These are phyloP conservation scores for Pharmacophagus antenor DNA, from an alignment of 2,888 invertebrate genomes.

Conservation along the genomic window DNA sequence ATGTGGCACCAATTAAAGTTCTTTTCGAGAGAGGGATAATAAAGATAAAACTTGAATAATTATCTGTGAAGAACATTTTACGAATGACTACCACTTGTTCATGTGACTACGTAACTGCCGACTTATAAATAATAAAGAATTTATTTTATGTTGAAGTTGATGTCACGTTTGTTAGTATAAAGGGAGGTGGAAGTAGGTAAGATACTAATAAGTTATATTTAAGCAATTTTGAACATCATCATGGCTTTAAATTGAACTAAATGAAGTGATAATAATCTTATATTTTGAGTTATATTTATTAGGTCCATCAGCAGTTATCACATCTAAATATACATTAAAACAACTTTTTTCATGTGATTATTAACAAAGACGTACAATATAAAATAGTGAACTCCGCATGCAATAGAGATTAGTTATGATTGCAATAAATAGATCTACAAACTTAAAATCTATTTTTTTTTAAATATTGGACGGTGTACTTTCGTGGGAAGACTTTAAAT, in stretches of 20 bases:
- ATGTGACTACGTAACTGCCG: conserved; percentile 53
- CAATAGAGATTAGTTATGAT: too few species aligned
- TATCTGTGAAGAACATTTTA: conserved; percentile 70
- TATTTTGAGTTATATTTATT: neutral
- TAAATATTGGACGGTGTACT: too few species aligned
- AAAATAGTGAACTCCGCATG: too few species aligned
- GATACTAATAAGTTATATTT: neutral
- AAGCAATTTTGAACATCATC: neutral
- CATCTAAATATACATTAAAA: neutral
- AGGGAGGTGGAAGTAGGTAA: neutral
- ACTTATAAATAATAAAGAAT: conserved; percentile 31
- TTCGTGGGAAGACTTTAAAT: neutral
- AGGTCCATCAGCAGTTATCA: neutral
- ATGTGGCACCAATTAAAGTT: conserved; percentile 77
- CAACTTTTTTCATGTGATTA: too few species aligned
- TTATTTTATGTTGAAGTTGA: conserved; percentile 17
- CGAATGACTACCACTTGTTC: conserved; percentile 69
- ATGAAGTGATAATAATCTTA: neutral
- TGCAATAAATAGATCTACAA: too few species aligned
- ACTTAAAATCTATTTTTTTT: too few species aligned
- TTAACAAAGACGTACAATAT: too few species aligned
- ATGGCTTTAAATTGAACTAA: neutral
- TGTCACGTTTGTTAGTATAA: conserved; percentile 5
- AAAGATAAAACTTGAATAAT: conserved; percentile 75
- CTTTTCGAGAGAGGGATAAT: conserved; percentile 68